These are phyloP conservation scores for Cassiopea xamachana DNA, from an alignment of 30 jellyfish, hydroid and myxozoan genomes.

Conservation along the genomic window DNA sequence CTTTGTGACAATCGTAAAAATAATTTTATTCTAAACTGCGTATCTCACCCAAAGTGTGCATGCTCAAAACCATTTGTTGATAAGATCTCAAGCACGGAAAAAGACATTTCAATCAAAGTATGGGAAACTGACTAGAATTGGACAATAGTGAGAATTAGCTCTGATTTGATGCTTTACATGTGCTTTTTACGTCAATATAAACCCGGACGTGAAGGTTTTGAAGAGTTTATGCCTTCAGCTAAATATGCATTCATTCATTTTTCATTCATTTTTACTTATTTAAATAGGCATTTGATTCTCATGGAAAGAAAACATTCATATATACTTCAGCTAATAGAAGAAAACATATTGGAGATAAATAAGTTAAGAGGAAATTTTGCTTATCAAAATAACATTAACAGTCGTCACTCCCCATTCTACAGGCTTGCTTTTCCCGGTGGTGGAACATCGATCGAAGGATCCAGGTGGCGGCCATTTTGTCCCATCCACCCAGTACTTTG, in stretches of 20 bases:
- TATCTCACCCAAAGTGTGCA: background rate
- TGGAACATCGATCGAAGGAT: constrained; percentile 51
- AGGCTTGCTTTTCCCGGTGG: constrained; percentile 43
- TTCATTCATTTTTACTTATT: no score
- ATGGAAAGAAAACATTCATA: background rate
- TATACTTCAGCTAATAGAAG: no score
- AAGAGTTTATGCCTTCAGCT: background rate
- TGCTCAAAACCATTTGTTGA: background rate
- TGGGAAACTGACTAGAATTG: no score
- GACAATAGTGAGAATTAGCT: no score
- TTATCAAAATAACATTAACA: constrained; percentile 52
- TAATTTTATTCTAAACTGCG: no score
- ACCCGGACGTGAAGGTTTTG: background rate
- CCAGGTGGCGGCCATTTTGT: constrained; percentile 66
- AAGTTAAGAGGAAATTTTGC: constrained; percentile 13
- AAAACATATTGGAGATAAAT: no score
- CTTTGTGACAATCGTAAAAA: no score
- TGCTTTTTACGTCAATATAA: no score
- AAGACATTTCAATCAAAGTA: no score
- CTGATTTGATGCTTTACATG: no score
- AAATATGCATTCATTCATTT: no score
- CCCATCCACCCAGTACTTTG: constrained; percentile 53
- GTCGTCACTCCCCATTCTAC: constrained; percentile 68
- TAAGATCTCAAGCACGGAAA: background rate
- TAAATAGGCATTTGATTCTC: background rate